These are phyloP conservation scores for Cerceris rybyensis DNA, from an alignment of 2,888 invertebrate species.

Conservation along the genomic window DNA sequence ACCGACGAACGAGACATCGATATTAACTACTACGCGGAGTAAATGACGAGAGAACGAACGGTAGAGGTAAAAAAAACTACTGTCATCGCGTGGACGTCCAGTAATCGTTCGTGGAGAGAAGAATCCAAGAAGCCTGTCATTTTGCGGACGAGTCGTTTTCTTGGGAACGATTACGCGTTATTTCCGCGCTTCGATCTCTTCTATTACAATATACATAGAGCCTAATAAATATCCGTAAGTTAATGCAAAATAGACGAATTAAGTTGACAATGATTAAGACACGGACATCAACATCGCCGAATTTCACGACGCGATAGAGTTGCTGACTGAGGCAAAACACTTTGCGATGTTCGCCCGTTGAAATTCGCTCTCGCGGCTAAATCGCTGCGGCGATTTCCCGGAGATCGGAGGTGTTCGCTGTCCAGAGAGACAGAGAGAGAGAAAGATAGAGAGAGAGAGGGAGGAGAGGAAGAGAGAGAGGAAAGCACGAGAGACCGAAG, in stretches of 20 bases:
- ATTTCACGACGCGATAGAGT: too few species aligned
- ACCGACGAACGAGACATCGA: constrained; percentile 34
- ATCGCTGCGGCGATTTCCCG: constrained; percentile 34
- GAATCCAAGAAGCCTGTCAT: too few species aligned
- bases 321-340: too few species aligned
- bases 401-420: constrained; percentile 20
- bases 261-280: too few species aligned
- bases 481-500: too few species aligned
- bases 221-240: too few species aligned
- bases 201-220: background rate
- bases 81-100: constrained; percentile 9
- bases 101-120: too few species aligned
- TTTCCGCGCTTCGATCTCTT: constrained; percentile 11
- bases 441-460: too few species aligned
- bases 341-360: background rate
- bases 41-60: constrained; percentile 34
- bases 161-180: background rate
- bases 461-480: too few species aligned
- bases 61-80: constrained; percentile 18
- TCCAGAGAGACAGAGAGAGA: too few species aligned
- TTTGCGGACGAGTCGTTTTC: background rate
- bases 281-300: too few species aligned
- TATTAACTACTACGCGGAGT: constrained; percentile 27
- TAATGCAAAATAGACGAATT: too few species aligned
- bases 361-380: background rate